Conservation (phyloP, 2,797 vertebrate species). For the Takifugu ocellatus region DNA sequence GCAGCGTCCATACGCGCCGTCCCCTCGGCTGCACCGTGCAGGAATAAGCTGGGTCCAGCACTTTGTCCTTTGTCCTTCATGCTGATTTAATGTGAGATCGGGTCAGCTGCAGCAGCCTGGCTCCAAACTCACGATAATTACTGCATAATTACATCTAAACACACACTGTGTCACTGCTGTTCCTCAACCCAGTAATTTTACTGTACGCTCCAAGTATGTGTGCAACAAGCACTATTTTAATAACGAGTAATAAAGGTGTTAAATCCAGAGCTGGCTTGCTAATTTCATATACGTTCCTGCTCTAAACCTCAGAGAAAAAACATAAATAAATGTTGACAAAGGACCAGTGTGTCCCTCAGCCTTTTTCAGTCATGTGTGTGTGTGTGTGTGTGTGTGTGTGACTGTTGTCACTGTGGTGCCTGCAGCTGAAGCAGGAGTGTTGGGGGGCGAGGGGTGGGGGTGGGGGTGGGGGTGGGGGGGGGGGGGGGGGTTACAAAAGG, state of each 20-base stretch:
- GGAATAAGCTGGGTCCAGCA: slow-evolving; percentile 28
- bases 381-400: slow-evolving; percentile 36
- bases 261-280: slow-evolving; percentile 4
- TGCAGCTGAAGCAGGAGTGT: slow-evolving; percentile 43
- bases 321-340: slow-evolving; percentile 27
- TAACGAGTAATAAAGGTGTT: slow-evolving; percentile 10
- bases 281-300: slow-evolving; percentile 12
- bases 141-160: slow-evolving; percentile 47
- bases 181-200: slow-evolving; percentile 22
- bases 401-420: slow-evolving; percentile 42
- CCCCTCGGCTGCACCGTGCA: slow-evolving; percentile 46
- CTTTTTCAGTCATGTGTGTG: slow-evolving; percentile 32
- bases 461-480: slow-evolving; percentile 22
- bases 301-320: slow-evolving; percentile 12
- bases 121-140: slow-evolving; percentile 55
- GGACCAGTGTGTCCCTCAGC: slow-evolving; percentile 15
- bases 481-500: slow-evolving; percentile 50
- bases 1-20: slow-evolving; percentile 23
- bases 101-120: slow-evolving; percentile 55
- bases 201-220: slow-evolving; percentile 20
- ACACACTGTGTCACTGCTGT: slow-evolving; percentile 38
- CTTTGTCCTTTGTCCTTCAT: slow-evolving; percentile 62
- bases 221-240: slow-evolving; percentile 17
- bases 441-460: not conserved
- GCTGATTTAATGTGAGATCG: slow-evolving; percentile 59